Evolutionary conservation across 2,888 invertebrate genomes (phyloP), one percentile per base, ranked within the genome.

Genomic region (Drosophila macrospina): DNA sequence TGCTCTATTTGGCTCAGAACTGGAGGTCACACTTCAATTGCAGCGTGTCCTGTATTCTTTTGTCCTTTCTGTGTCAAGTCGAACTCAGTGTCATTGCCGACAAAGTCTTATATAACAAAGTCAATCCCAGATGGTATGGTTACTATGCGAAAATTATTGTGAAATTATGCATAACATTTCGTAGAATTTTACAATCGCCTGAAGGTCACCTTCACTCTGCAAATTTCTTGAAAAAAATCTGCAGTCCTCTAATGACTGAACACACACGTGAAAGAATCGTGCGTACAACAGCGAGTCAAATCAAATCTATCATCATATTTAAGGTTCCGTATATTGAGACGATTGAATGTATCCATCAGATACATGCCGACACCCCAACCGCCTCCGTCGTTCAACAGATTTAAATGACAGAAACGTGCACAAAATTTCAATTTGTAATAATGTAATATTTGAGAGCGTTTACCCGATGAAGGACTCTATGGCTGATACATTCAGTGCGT

Each of bases 331-430:
- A 47, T 28, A 34, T n/a, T 57, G 48, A 42, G 28, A 32, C 54
- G 47, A 32, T 50, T 39, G 47, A 67, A 78, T 68, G 67, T 83
- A 68, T 79, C 70, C 74, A 70, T 67, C 80, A 75, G 78, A 83
- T 75, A 86, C 68, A 78, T 86, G 71, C 69, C 50, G 69, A 59
- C 67, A 61, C 28, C 50, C 57, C 56, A 44, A 28, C 39, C 54
- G 34, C 15, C 28, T 37, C 13, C n/a, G 10, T 34, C 45, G 69
- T 62, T 86, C 88, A 88, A 88, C 88, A 79, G 86, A 87, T 88
- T 88, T 88, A 88, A 86, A 89, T 86, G 86, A 85, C 82, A 73
- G 75, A 76, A 78, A 87, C 89, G 86, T 89, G 86, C 86, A 59
- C 83, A 71, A 76, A 80, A 85, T 86, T 87, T 82, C 74, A 87